Evolutionary conservation across 2,888 invertebrate species (phyloP), one percentile per base, ranked within the genome.

Genomic region (Pristionchus japonicus): DNA sequence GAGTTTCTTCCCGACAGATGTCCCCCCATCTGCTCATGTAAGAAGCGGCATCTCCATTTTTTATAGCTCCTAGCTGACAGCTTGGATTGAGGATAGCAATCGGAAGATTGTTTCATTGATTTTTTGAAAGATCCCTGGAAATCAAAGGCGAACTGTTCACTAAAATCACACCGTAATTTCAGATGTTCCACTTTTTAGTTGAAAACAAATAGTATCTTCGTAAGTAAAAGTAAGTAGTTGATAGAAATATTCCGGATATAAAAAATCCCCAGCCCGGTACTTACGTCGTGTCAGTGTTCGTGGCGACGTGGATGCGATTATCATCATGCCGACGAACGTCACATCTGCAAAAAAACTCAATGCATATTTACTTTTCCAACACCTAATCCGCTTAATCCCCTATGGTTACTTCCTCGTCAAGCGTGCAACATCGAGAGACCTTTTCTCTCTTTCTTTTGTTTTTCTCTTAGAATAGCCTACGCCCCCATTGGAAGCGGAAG

Each of bases 221-320:
- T n/a, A n/a, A n/a, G n/a, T 17, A 6, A 52, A 52, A 52, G 7
- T 13, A 52, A n/a, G n/a, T n/a, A n/a, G n/a, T n/a, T n/a, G n/a
- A 82, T n/a, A n/a, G n/a, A n/a, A n/a, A n/a, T n/a, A 27, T n/a
- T n/a, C n/a, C n/a, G n/a, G n/a, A n/a, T n/a, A n/a, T n/a, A n/a
- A n/a, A n/a, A n/a, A n/a, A n/a, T n/a, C n/a, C n/a, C n/a, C n/a
- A n/a, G n/a, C n/a, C n/a, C n/a, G n/a, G n/a, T n/a, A n/a, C 77
- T 57, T 23, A 87, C 87, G 87, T 87, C 20, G 87, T 87, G 31
- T 87, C 87, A 23, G 87, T 87, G 27, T 87, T 87, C 13, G 87
- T 87, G n/a, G 87, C 87, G n/a, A 87, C 77, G 40, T 77, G 87
- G 1, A 87, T 77, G 0, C 87, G 77, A 40, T 74, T 77, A 27